Percentiles rank a stretch among this genome's conserved stretches.
These are phyloP conservation scores for Sinelater perroti DNA, from an alignment of 2,888 invertebrate species.

Conservation along the genomic window DNA sequence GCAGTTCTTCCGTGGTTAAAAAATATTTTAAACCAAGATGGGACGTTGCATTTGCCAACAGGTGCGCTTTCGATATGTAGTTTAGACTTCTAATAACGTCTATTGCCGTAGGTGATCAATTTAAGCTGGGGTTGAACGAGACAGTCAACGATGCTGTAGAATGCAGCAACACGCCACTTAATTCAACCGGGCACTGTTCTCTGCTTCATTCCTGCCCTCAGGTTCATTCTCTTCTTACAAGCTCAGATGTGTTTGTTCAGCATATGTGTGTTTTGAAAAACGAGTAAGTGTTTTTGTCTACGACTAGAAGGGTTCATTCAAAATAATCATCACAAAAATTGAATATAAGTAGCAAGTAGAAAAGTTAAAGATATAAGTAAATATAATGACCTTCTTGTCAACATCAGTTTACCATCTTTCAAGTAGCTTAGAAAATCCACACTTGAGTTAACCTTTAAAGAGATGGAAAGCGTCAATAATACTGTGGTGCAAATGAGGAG, in stretches of 20 bases:
- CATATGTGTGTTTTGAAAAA: slow-evolving; percentile 27
- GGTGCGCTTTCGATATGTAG: background rate
- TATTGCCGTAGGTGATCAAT: background rate
- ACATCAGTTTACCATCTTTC: too few relatives aligned
- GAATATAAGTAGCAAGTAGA: too few relatives aligned
- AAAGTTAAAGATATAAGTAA: too few relatives aligned
- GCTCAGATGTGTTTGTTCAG: slow-evolving; percentile 15
- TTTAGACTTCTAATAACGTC: background rate
- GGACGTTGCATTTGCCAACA: slow-evolving; percentile 3
- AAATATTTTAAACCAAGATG: slow-evolving; percentile 9
- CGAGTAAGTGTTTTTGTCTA: slow-evolving; percentile 25
- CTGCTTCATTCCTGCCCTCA: slow-evolving; percentile 22
- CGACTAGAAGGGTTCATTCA: too few relatives aligned
- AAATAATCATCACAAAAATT: too few relatives aligned
- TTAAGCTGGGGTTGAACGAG: slow-evolving; percentile 26
- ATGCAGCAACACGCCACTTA: slow-evolving; percentile 23
- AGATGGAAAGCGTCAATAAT: too few relatives aligned
- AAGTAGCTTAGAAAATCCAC: too few relatives aligned
- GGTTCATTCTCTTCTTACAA: slow-evolving; percentile 16
- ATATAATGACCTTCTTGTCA: too few relatives aligned
- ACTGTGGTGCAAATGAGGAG: too few relatives aligned
- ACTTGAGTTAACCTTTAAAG: too few relatives aligned
- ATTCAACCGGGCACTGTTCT: slow-evolving; percentile 27
- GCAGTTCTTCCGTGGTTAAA: slow-evolving; percentile 17
- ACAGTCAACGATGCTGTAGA: slow-evolving; percentile 15